These are phyloP conservation scores for Collichthys lucidus DNA, from an alignment of 2,113 vertebrate species.

Conservation along the genomic window DNA sequence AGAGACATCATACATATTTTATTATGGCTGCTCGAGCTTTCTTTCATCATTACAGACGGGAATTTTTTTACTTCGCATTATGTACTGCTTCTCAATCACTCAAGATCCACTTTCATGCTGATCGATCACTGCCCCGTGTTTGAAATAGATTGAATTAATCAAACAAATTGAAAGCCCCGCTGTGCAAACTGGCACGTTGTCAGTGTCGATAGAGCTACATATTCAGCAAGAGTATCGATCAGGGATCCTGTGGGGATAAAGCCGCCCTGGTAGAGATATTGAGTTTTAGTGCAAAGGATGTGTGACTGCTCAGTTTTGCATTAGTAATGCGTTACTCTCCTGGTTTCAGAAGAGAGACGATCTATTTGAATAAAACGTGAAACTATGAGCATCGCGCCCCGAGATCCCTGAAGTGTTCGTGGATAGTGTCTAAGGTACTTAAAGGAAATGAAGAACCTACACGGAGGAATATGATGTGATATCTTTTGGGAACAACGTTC, in stretches of 20 bases:
- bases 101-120: background rate
- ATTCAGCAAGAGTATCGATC: conserved; percentile 56
- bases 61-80: conserved; percentile 11
- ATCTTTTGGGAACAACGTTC: background rate
- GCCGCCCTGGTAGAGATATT: conserved; percentile 17
- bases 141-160: conserved; percentile 39
- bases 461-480: background rate
- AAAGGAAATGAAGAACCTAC: conserved; percentile 7
- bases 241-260: conserved; percentile 35
- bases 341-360: conserved; percentile 23
- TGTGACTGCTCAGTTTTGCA: conserved; percentile 15
- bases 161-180: conserved; percentile 50
- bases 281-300: conserved; percentile 39
- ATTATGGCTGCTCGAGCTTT: conserved; percentile 3
- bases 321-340: conserved; percentile 12
- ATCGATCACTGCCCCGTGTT: conserved; percentile 13
- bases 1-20: conserved; percentile 2
- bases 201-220: conserved; percentile 35
- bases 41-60: background rate
- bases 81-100: background rate
- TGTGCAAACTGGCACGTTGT: conserved; percentile 33
- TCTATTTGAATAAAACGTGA: conserved; percentile 31
- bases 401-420: conserved; percentile 22
- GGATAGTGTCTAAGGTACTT: background rate
- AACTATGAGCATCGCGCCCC: conserved; percentile 15